Evolutionary conservation across 2,113 vertebrate species (phyloP).

Genomic region (Tringa solitaria): DNA sequence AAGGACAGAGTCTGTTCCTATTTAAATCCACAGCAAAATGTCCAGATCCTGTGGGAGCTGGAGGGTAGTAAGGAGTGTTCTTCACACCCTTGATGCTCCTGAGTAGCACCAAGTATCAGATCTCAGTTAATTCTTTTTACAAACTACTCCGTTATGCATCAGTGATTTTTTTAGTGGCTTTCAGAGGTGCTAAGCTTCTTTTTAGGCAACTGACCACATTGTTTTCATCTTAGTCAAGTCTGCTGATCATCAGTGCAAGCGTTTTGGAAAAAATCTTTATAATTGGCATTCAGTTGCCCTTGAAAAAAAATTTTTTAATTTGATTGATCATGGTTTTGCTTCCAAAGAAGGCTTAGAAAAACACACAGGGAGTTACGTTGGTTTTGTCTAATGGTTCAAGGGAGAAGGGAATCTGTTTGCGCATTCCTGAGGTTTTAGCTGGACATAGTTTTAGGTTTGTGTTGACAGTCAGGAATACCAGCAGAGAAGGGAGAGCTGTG

Average conservation of each 20-base stretch:
- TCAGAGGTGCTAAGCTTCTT: background rate
- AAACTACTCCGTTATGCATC: background rate
- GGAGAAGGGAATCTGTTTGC: background rate
- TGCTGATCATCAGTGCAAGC: accelerated
- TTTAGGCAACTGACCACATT: background rate
- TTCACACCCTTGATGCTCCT: background rate
- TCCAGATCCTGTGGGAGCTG: background rate
- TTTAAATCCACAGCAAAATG: background rate
- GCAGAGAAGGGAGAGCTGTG: background rate
- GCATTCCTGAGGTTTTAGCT: background rate
- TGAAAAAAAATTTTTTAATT: background rate
- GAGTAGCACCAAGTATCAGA: background rate
- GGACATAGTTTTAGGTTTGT: background rate
- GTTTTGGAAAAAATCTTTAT: background rate
- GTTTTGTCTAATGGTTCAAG: background rate
- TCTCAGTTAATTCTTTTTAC: background rate
- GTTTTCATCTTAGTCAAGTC: background rate
- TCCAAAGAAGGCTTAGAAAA: background rate
- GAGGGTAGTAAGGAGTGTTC: background rate
- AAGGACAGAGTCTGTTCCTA: background rate
- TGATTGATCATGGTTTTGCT: background rate
- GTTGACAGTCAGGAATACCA: background rate
- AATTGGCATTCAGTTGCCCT: background rate
- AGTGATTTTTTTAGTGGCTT: background rate
- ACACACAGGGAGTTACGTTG: background rate